These are phyloP conservation scores for Troilus luridus DNA, from an alignment of 2,888 invertebrate species.

Conservation along the genomic window DNA sequence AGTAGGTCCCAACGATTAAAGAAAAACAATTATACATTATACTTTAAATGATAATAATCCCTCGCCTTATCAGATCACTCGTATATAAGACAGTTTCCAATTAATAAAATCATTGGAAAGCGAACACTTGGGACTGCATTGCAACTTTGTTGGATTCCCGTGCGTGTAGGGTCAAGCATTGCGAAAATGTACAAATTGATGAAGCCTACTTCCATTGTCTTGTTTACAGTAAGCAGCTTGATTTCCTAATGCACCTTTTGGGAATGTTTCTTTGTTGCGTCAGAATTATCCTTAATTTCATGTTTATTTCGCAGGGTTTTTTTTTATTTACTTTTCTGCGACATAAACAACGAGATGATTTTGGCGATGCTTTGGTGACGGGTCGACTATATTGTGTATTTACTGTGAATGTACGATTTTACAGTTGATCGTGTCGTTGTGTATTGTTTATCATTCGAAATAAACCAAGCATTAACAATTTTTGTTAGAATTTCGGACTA, in stretches of 20 bases:
- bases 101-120: not conserved
- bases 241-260: constrained; percentile 22
- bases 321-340: not conserved
- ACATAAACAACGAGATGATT: too few relatives aligned
- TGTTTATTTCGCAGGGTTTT: not conserved
- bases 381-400: too few relatives aligned
- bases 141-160: not conserved
- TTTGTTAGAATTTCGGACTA: too few relatives aligned
- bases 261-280: constrained; percentile 7
- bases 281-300: not conserved
- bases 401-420: too few relatives aligned
- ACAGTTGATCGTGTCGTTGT: too few relatives aligned
- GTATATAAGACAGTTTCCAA: not conserved
- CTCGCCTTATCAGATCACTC: not conserved
- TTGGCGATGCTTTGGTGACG: too few relatives aligned
- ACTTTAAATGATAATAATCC: too few relatives aligned
- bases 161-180: not conserved
- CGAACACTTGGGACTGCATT: not conserved
- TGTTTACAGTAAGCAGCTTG: not conserved
- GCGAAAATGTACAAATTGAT: not conserved
- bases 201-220: constrained; percentile 28
- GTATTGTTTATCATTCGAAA: too few relatives aligned
- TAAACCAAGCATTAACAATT: too few relatives aligned
- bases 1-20: too few relatives aligned
- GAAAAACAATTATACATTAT: too few relatives aligned